Evolutionary conservation across 2,888 invertebrate species (phyloP), one percentile per base, ranked within the genome.

Genomic region (Sylvicola cinctus): DNA sequence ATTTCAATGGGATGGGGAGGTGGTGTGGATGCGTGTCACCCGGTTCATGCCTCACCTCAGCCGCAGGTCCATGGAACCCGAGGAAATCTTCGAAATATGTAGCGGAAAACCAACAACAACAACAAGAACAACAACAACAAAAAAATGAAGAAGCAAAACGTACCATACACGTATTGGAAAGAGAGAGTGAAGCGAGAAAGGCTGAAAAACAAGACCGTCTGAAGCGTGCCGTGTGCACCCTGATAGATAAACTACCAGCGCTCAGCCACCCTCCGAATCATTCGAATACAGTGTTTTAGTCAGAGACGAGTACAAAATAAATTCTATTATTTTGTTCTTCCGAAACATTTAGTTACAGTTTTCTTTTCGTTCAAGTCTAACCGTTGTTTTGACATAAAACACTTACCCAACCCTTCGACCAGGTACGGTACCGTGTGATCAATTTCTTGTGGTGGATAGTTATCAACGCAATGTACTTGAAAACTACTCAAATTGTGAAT

Each of bases 221-320:
- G 27, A 34, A 39, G 48, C 52, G 66, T 62, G 66, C 62, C 68
- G 68, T 68, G 67, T 66, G 68, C 67, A 68, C 61, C 51, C 49
- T 50, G 52, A 52, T 62, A 58, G 60, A 68, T 66, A 68, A 66
- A 66, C 66, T 66, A 67, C 61, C 55, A 55, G 54, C 48, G 54
- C 54, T 47, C 52, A 52, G 49, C 50, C 52, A 54, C 52, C 52
- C 51, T 52, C 54, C 51, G 55, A 58, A 60, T 58, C 66, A 67
- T 65, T 68, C 66, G 65, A 65, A 63, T 60, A 61, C 58, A 55
- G 64, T 63, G 65, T 63, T 64, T 63, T 65, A 62, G 65, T 64
- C 59, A 57, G 61, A 60, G 62, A 60, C 55, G 60, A 60, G 58
- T 60, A 58, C 58, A 47, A 48, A 32, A 32, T 15, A 33, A 34